A percentile compares a stretch with the other conserved stretches of the same genome.
phyloP scores from a whole-genome alignment of 2,888 invertebrate species.

The Leptinotarsa haldemani region DNA sequence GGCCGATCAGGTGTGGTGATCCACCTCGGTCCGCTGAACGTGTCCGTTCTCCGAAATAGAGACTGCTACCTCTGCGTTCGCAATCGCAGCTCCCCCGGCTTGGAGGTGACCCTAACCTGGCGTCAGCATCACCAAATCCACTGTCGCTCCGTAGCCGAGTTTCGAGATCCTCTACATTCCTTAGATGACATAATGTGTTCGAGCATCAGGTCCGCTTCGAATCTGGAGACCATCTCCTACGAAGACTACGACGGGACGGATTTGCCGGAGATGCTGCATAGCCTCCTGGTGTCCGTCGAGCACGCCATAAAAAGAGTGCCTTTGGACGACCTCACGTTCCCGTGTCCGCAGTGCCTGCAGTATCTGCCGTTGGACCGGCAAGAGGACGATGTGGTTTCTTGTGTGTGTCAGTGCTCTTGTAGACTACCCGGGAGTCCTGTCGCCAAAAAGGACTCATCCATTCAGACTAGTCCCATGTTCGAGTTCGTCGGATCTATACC shows the following conservation, averaged over 20 bases:
- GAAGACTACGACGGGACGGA: constrained; percentile 67
- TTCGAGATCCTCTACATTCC: constrained; percentile 55
- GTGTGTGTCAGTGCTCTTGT: constrained; percentile 64
- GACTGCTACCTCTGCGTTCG: constrained; percentile 76
- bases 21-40: constrained; percentile 74
- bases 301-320: constrained; percentile 75
- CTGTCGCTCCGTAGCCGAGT: constrained; percentile 61
- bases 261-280: constrained; percentile 74
- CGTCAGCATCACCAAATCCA: constrained; percentile 57
- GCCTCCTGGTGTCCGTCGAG: constrained; percentile 76
- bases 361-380: constrained; percentile 63
- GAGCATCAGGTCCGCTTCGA: constrained; percentile 57
- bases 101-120: constrained; percentile 62
- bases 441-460: constrained; percentile 64
- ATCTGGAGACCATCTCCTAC: constrained; percentile 59
- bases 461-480: constrained; percentile 71
- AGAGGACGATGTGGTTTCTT: constrained; percentile 55
- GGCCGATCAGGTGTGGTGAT: constrained; percentile 72
- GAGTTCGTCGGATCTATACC: constrained; percentile 77
- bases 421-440: constrained; percentile 57
- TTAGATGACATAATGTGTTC: constrained; percentile 63
- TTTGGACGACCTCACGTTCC: constrained; percentile 74
- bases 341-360: constrained; percentile 68
- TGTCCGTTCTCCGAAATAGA: constrained; percentile 71
- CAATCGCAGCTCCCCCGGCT: constrained; percentile 42